Conservation (phyloP, 2,113 vertebrate genomes). For the Candoia aspera region DNA sequence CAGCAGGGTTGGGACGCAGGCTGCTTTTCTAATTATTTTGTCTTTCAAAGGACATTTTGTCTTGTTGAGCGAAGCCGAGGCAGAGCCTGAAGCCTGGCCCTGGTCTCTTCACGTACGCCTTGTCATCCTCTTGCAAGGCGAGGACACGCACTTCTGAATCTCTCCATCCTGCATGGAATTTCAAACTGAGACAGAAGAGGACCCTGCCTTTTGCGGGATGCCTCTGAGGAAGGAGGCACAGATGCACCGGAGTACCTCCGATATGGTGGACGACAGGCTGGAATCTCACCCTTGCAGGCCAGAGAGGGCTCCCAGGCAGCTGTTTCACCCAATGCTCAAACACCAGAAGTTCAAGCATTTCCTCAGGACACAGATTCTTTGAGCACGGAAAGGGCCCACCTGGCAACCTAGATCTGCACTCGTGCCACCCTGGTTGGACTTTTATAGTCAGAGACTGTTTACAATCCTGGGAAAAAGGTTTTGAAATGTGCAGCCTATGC, state of each 20-base stretch:
- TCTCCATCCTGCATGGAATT: slow-evolving; percentile 49
- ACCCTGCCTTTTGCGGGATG: background rate
- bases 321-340: background rate
- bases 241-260: background rate
- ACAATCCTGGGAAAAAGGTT: background rate
- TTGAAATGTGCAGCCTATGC: background rate
- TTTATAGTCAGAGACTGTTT: background rate
- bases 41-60: slow-evolving; percentile 46
- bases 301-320: background rate
- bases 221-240: slow-evolving; percentile 7
- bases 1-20: fast-evolving
- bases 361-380: background rate
- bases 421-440: background rate
- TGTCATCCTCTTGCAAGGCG: slow-evolving; percentile 56
- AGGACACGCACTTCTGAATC: slow-evolving; percentile 55
- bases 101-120: slow-evolving; percentile 49
- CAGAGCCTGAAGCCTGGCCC: slow-evolving; percentile 55
- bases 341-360: background rate
- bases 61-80: slow-evolving; percentile 43
- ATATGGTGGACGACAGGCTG: no score
- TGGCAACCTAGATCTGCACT: background rate
- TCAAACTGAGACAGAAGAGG: slow-evolving; percentile 30
- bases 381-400: background rate
- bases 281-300: background rate
- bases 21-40: slow-evolving; percentile 54